Conservation (phyloP, 2,113 vertebrate genomes). For the Trogon surrucura region DNA sequence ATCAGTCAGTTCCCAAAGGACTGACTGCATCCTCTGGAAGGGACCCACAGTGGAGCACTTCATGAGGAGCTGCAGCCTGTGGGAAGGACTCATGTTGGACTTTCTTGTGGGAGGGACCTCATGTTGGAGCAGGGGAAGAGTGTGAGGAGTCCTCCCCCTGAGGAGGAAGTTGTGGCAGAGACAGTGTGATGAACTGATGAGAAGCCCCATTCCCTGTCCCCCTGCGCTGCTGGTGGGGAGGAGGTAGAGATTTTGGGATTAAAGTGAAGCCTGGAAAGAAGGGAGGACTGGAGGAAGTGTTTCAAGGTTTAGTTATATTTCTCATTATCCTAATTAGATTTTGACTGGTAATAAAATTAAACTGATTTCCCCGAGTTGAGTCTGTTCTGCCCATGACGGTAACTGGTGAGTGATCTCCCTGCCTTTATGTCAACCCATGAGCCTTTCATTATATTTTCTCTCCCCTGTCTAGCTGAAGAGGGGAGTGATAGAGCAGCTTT, state of each 20-base stretch:
- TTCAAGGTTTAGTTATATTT: not conserved
- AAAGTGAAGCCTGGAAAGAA: not conserved
- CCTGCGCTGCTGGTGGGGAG: not conserved
- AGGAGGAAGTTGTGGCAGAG: not conserved
- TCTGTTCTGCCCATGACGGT: not conserved
- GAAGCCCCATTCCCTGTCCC: not conserved
- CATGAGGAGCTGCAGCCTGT: not conserved
- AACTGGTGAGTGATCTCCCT: not conserved
- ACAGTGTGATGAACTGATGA: not conserved
- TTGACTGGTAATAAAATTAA: not conserved
- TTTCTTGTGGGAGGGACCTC: not conserved
- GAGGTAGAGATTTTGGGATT: not conserved
- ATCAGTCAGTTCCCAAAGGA: not conserved
- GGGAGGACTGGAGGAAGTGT: no score
- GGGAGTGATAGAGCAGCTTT: not conserved
- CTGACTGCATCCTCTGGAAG: not conserved
- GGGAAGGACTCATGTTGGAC: not conserved
- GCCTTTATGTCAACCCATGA: not conserved
- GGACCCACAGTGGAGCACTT: not conserved
- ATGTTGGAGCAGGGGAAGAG: not conserved
- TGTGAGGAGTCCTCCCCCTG: not conserved
- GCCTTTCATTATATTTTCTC: not conserved
- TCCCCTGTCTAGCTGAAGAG: not conserved
- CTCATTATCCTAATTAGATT: not conserved
- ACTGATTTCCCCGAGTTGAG: not conserved